Conservation (phyloP, 1,140 invertebrate genomes). For the Heliothis virescens region DNA sequence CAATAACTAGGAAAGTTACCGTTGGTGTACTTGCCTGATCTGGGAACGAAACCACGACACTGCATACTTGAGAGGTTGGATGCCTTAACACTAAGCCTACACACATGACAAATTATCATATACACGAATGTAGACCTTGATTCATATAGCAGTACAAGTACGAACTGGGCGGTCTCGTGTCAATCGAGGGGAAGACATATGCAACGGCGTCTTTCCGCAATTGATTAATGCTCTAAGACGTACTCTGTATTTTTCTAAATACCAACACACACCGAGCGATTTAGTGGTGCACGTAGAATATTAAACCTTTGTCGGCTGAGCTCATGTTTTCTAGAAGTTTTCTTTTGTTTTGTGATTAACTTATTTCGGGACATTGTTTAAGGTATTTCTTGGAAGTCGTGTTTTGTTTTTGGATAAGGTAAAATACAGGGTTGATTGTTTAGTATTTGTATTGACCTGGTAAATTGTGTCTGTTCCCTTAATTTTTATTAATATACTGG, state of each 20-base stretch:
- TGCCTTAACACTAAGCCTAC: no score
- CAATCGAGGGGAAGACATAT: no score
- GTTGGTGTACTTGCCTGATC: no score
- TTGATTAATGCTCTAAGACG: neutral
- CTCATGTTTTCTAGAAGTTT: conserved; percentile 40
- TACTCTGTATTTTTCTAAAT: conserved; percentile 45
- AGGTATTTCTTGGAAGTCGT: neutral
- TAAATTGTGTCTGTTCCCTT: neutral
- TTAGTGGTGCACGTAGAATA: conserved; percentile 39
- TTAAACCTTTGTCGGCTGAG: conserved; percentile 32
- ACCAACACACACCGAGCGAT: conserved; percentile 29
- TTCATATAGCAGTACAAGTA: no score
- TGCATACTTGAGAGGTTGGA: no score
- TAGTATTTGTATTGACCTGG: neutral
- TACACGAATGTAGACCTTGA: no score
- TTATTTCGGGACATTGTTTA: conserved; percentile 11
- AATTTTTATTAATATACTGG: neutral
- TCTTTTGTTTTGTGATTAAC: conserved; percentile 27
- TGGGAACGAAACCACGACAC: no score
- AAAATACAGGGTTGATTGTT: neutral
- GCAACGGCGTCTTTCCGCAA: no score
- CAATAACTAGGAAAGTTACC: no score
- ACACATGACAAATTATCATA: no score
- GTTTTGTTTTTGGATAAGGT: neutral
- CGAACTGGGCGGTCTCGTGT: no score